Evolutionary conservation across 1,140 invertebrate species (phyloP), one percentile per base, ranked within the genome.

Genomic region (Heterodera schachtii): DNA sequence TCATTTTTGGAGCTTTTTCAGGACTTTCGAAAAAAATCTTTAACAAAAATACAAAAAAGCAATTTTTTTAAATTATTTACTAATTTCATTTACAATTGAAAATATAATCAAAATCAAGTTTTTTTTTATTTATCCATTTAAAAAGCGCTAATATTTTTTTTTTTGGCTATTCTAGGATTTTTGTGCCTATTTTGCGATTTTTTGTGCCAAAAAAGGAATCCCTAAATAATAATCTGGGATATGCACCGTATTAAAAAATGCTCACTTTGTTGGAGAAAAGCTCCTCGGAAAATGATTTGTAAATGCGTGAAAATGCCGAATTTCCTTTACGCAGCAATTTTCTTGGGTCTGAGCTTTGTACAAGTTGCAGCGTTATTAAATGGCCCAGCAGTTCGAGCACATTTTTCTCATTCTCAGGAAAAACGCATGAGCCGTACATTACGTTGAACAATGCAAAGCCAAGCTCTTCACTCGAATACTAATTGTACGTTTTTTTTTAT

Each of bases 271-370:
- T 94, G 7, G 95, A 94, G 86, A 95, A 94, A 66, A 96, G 92
- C n/a, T 94, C 94, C 90, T 98, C 96, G 76, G 94, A 94, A 88
- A 97, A 95, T 44, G 94, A 92, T 83, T 94, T 94, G 91, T 96
- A 98, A 43, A 98, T 91, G n/a, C 93, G 92, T 46, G 94, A 93
- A 89, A 98, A 96, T 3, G 96, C 94, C 90, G 94, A 95, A 3
- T 94, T 94, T 64, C 94, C 94, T 76, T 95, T 93, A 43, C 95
- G 92, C 11, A 98, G 91, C 57, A 97, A 88, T 84, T 93, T 93
- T 83, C 95, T 91, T 0, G 96, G 95, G 91, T 96, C 94, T 81
- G 94, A 94, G 78, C 93, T 93, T 19, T 93, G 92, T 16, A 93
- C 92, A 84, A 97, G 91, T 91, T 97, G 95, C 41, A 95, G 92